These are phyloP conservation scores for Euthynnus affinis DNA, from an alignment of 2,797 vertebrate species.

Conservation along the genomic window DNA sequence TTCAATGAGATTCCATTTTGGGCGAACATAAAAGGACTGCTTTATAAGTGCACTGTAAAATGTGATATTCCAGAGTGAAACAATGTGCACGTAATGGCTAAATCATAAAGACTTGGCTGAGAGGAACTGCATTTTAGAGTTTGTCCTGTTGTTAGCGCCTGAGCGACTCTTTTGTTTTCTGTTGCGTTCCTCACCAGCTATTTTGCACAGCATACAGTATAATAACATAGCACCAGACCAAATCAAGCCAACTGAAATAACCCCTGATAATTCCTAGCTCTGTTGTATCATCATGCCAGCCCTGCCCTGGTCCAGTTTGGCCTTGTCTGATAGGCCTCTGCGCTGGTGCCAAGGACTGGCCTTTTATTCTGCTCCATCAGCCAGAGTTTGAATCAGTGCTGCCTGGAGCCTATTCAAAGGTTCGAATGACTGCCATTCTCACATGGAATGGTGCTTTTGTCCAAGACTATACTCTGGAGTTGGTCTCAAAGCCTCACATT, in stretches of 20 bases:
- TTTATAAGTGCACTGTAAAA: constrained; percentile 80
- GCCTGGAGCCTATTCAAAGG: constrained; percentile 82
- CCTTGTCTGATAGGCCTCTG: constrained; percentile 70
- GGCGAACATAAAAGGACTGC: constrained; percentile 73
- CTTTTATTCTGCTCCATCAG: constrained; percentile 81
- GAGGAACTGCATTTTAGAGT: constrained; percentile 53
- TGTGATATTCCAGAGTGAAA: constrained; percentile 77
- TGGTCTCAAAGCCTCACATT: constrained; percentile 74
- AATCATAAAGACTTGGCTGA: constrained; percentile 71
- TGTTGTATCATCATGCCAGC: constrained; percentile 68
- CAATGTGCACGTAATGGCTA: constrained; percentile 71
- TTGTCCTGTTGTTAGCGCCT: constrained; percentile 50
- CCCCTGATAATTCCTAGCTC: constrained; percentile 67
- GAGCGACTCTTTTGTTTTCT: constrained; percentile 37
- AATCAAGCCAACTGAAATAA: constrained; percentile 63
- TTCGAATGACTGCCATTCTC: constrained; percentile 78
- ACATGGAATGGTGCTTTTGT: constrained; percentile 79
- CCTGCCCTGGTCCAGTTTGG: constrained; percentile 70
- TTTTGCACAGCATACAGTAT: constrained; percentile 57
- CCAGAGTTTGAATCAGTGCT: constrained; percentile 79
- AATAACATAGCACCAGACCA: constrained; percentile 62
- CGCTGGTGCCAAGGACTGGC: constrained; percentile 71
- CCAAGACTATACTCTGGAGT: constrained; percentile 67
- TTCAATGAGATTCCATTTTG: constrained; percentile 78
- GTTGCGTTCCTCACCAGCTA: constrained; percentile 45